Conservation (phyloP, 2,888 invertebrate species). For the Stenotaenia linearis region DNA sequence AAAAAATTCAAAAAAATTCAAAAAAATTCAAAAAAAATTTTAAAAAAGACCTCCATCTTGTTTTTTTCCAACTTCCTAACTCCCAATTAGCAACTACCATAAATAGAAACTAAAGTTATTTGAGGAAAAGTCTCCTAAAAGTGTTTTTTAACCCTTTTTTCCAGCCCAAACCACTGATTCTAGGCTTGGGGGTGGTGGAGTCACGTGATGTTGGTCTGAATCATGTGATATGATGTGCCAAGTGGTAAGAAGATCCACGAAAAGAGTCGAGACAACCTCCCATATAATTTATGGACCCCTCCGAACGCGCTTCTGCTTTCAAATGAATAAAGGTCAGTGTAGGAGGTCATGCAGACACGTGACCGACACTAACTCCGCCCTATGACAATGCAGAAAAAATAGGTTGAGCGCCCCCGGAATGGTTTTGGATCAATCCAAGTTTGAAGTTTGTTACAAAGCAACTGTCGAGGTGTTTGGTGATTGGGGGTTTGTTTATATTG, state of each 20-base stretch:
- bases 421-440: neutral
- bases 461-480: too few species aligned
- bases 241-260: neutral
- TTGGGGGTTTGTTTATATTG: too few species aligned
- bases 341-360: neutral
- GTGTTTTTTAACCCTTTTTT: too few species aligned
- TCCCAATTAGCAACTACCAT: too few species aligned
- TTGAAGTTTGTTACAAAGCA: neutral
- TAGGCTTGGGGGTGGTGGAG: too few species aligned
- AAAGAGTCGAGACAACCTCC: neutral
- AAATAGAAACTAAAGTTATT: too few species aligned
- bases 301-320: conserved; percentile 13
- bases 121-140: neutral
- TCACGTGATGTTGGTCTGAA: neutral
- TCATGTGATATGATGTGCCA: neutral
- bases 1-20: too few species aligned
- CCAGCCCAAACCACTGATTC: too few species aligned
- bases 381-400: neutral
- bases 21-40: too few species aligned
- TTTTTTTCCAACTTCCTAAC: too few species aligned
- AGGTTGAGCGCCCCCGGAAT: neutral
- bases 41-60: too few species aligned
- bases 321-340: conserved; percentile 26
- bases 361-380: conserved; percentile 26
- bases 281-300: conserved; percentile 1